phyloP scores from a whole-genome alignment of 2,797 vertebrate species.

The Catostomus latipinnis region DNA sequence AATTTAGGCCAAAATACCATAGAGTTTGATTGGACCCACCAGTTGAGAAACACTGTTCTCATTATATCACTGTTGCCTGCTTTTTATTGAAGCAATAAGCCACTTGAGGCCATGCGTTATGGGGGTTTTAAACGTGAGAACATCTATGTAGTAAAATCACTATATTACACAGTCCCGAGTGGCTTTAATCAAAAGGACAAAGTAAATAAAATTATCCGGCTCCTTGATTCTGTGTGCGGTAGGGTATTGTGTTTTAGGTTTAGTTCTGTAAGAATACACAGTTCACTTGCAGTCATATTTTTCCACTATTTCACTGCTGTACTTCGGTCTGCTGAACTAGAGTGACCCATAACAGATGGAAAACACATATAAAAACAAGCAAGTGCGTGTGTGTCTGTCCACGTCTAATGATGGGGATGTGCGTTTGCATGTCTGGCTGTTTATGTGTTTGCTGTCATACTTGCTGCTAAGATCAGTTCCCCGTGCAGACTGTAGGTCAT shows the following conservation, averaged over 20 bases:
- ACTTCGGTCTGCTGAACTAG: constrained; percentile 16
- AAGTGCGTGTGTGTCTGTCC: background rate
- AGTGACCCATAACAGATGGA: constrained; percentile 27
- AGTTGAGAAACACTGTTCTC: background rate
- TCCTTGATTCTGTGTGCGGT: background rate
- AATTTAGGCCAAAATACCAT: too few relatives aligned
- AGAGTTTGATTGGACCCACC: too few relatives aligned
- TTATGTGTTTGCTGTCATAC: constrained; percentile 80
- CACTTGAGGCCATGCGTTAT: background rate
- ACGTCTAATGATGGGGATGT: constrained; percentile 24
- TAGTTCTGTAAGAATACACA: constrained; percentile 13
- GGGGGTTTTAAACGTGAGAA: background rate
- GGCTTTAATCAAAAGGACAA: background rate
- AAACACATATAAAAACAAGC: constrained; percentile 31
- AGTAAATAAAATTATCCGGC: background rate
- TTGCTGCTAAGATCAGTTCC: constrained; percentile 92
- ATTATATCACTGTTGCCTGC: background rate
- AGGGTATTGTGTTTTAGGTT: constrained; percentile 4
- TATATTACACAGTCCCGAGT: background rate
- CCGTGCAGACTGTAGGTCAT: constrained; percentile 95
- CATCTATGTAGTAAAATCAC: background rate
- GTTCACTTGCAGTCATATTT: background rate
- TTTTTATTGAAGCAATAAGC: background rate
- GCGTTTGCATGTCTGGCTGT: constrained; percentile 4
- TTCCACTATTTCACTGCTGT: constrained; percentile 22